A percentile compares a stretch with the other conserved stretches of the same genome.
phyloP scores from a whole-genome alignment of 1,140 invertebrate species.

The Micrasema minimum region DNA sequence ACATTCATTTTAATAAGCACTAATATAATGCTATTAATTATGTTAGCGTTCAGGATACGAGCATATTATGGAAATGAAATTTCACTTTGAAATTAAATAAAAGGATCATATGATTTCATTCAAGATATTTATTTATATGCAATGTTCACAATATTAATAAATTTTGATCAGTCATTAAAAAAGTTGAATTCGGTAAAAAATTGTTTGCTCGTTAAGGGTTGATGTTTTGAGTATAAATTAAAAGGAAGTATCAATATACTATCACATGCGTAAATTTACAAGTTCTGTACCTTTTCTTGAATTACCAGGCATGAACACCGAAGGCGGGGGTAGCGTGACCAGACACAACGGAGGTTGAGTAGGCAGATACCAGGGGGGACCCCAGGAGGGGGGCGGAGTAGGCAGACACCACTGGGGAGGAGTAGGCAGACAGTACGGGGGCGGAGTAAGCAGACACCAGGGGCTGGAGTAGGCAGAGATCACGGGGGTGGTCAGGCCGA shows the following conservation, averaged over 20 bases:
- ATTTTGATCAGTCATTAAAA: no score
- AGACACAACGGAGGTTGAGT: slow-evolving; percentile 54
- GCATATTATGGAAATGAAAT: no score
- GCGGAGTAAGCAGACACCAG: slow-evolving; percentile 54
- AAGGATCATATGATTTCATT: no score
- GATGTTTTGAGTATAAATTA: slow-evolving; percentile 39
- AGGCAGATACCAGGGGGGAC: slow-evolving; percentile 54
- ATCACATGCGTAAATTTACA: background rate
- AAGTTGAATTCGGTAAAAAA: no score
- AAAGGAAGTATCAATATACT: slow-evolving; percentile 47
- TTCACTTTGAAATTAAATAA: no score
- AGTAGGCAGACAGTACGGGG: slow-evolving; percentile 55
- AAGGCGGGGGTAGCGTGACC: slow-evolving; percentile 59
- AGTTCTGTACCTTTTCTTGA: slow-evolving; percentile 35
- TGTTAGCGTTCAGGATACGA: no score
- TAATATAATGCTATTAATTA: no score
- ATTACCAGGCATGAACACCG: slow-evolving; percentile 32
- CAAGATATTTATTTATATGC: no score
- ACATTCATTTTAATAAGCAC: no score
- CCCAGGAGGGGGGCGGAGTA: slow-evolving; percentile 48
- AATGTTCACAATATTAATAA: no score
- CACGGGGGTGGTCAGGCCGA: slow-evolving; percentile 50
- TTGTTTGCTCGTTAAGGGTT: no score
- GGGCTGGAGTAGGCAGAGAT: slow-evolving; percentile 54
- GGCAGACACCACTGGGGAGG: slow-evolving; percentile 50